These are phyloP conservation scores for Mus spicilegus DNA, from an alignment of 2,113 vertebrate species.

Conservation along the genomic window DNA sequence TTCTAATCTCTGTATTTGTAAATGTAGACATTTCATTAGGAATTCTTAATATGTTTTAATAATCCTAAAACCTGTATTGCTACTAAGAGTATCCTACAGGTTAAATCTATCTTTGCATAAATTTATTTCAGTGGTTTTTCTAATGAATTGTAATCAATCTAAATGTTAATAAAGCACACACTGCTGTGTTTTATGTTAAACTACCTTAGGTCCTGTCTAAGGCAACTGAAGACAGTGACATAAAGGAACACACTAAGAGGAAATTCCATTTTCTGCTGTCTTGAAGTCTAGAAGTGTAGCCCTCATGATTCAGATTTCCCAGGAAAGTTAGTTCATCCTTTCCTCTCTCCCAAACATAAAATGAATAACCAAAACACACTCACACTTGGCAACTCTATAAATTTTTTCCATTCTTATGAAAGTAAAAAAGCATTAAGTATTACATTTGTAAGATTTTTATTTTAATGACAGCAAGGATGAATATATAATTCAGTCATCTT, in stretches of 20 bases:
- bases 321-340: not conserved
- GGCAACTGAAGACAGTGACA: not conserved
- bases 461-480: constrained; percentile 57
- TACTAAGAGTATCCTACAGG: not conserved
- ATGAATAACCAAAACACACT: not conserved
- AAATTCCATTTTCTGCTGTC: not conserved
- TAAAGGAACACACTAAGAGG: not conserved
- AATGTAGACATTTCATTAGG: not conserved
- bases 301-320: constrained; percentile 1
- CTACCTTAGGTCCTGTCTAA: not conserved
- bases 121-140: constrained; percentile 34
- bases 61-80: not conserved
- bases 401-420: constrained; percentile 43
- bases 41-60: constrained; percentile 29
- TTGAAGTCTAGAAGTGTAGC: not conserved
- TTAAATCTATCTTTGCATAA: not conserved
- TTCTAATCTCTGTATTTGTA: not conserved
- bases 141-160: not conserved
- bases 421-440: constrained; percentile 41
- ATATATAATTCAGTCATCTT: constrained; percentile 62
- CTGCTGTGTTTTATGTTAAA: not conserved
- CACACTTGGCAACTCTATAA: constrained; percentile 15
- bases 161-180: not conserved
- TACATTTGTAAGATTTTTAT: constrained; percentile 58
- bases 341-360: not conserved